Percentiles rank a stretch among this genome's conserved stretches.
Evolutionary conservation across 2,113 vertebrate species (phyloP).

Genomic region (Heteronetta atricapilla): DNA sequence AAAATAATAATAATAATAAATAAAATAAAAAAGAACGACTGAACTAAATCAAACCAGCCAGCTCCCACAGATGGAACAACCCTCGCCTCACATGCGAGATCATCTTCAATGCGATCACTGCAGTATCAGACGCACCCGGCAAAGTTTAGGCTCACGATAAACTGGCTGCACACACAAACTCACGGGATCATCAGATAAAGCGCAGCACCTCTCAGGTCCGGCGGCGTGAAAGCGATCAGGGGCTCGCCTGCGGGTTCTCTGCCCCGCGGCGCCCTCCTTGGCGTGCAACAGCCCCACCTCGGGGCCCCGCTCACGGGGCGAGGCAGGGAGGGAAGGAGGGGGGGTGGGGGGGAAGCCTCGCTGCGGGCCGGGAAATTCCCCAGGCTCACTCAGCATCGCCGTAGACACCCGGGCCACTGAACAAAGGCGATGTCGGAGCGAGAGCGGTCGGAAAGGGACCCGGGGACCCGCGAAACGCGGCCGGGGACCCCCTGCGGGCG

Average conservation of each 20-base stretch:
- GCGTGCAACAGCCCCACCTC: neutral
- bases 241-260: neutral
- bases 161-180: neutral
- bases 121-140: neutral
- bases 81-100: neutral
- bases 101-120: neutral
- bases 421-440: constrained; percentile 67
- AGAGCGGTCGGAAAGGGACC: neutral
- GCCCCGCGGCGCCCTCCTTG: neutral
- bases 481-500: accelerated
- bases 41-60: neutral
- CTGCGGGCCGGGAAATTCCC: neutral
- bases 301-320: too few species aligned
- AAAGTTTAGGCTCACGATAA: neutral
- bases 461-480: neutral
- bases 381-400: neutral
- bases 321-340: too few species aligned
- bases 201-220: neutral
- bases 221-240: neutral
- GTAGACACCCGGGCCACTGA: neutral
- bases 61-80: neutral
- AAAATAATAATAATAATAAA: neutral
- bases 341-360: neutral
- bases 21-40: neutral
- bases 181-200: neutral